Base-by-base conservation (phyloP, 2,888 invertebrate genomes). In the Phortica okadai region DNA sequence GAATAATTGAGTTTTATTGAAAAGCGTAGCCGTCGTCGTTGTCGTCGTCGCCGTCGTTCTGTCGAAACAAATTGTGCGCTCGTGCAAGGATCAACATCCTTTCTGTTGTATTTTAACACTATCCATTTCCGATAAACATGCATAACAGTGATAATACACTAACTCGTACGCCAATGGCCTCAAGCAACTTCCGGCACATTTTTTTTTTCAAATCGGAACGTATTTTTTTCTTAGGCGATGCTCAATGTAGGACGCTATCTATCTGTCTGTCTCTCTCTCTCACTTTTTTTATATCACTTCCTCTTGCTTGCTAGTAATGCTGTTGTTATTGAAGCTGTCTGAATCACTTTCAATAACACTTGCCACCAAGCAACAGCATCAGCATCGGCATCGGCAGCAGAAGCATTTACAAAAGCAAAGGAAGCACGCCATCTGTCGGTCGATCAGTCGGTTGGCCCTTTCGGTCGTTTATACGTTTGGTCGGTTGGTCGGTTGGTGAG, bases 131-230 rank as follows among this genome's bases (percentile, higher is more conserved):
- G 44, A 41, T 59, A 59, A 41, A 58, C 77, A 77, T 74, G 70
- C 41, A 78, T 44, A 74, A 45, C 72, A 62, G 54, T 56, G 76
- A 58, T 75, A 54, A 50, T 42, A 50, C 41, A 66, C 62, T 64
- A 64, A 41, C 66, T 33, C 73, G 78, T 77, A 84, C 84, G 83
- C 83, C 84, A 85, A 83, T 84, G 82, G 79, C 85, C 84, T 83
- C 73, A 81, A 82, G 84, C 83, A 80, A 83, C 83, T 83, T 84
- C 83, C 83, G 83, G 82, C 85, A 84, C 80, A 84, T 82, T 84
- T 84, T 80, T 82, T 84, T 80, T 82, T 80, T 5, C 33, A 33
- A 33, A 33, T 4, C 33, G 33, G 33, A 21, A 21, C 21, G 21
- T 21, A 21, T 21, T 21, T 21, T 21, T 21, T 21, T 21, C 21